Percentiles rank a stretch among this genome's conserved stretches.
These are phyloP conservation scores for Limnothrissa miodon DNA, from an alignment of 2,113 vertebrate genomes.

Conservation along the genomic window DNA sequence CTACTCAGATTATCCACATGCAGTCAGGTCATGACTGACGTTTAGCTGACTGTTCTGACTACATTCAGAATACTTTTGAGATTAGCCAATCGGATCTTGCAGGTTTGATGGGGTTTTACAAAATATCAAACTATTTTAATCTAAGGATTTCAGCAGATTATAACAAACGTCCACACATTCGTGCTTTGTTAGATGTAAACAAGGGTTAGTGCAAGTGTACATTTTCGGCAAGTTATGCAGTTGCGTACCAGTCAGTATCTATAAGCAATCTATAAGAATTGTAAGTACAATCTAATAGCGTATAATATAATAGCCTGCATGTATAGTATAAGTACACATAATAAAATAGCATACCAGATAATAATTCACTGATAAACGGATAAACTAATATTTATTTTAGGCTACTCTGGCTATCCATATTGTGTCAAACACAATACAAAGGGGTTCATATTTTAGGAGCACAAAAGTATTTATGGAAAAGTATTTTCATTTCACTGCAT, in stretches of 20 bases:
- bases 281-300: background rate
- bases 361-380: background rate
- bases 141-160: background rate
- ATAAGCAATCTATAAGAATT: background rate
- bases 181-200: background rate
- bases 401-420: background rate
- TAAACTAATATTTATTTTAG: background rate
- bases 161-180: background rate
- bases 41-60: background rate
- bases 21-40: background rate
- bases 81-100: background rate
- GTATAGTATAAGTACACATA: background rate
- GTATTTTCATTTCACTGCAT: background rate
- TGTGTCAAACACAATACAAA: background rate
- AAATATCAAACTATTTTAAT: background rate
- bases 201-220: background rate
- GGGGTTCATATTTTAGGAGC: background rate
- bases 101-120: background rate
- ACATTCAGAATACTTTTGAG: background rate
- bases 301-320: background rate
- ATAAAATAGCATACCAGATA: background rate
- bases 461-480: background rate
- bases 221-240: background rate
- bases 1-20: background rate
- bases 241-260: background rate